phyloP scores from a whole-genome alignment of 1,140 invertebrate genomes.

The Drosophila melanica region DNA sequence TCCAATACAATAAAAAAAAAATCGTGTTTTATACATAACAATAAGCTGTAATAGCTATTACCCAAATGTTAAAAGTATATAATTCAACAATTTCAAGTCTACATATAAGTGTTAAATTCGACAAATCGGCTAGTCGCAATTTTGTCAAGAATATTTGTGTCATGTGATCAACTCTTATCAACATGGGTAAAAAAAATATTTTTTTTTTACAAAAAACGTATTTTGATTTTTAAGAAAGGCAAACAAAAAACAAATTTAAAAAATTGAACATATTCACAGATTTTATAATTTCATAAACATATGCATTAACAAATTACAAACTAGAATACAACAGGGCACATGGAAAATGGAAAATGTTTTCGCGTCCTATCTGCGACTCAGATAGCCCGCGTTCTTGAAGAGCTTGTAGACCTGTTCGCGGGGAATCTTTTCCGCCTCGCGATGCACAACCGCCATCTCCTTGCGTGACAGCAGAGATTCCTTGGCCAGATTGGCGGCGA shows the following conservation, averaged over 20 bases:
- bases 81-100: too few relatives aligned
- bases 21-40: too few relatives aligned
- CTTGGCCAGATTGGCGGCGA: conserved; percentile 89
- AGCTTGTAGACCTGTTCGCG: conserved; percentile 89
- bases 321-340: conserved; percentile 72
- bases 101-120: too few relatives aligned
- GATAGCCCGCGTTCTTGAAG: conserved; percentile 88
- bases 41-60: too few relatives aligned
- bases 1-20: too few relatives aligned
- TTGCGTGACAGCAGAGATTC: conserved; percentile 90
- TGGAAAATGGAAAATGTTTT: conserved; percentile 14
- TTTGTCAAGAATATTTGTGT: too few relatives aligned
- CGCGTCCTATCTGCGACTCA: conserved; percentile 72
- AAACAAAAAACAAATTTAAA: background rate
- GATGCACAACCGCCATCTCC: conserved; percentile 89
- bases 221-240: background rate
- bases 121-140: too few relatives aligned
- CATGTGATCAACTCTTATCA: too few relatives aligned
- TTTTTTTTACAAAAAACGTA: too few relatives aligned
- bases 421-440: conserved; percentile 91
- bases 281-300: conserved; percentile 6
- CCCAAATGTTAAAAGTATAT: too few relatives aligned
- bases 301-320: conserved; percentile 74
- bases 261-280: background rate
- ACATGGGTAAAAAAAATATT: too few relatives aligned